Conservation (phyloP, 2,113 vertebrate genomes). For the Benitochromis conjunctus region DNA sequence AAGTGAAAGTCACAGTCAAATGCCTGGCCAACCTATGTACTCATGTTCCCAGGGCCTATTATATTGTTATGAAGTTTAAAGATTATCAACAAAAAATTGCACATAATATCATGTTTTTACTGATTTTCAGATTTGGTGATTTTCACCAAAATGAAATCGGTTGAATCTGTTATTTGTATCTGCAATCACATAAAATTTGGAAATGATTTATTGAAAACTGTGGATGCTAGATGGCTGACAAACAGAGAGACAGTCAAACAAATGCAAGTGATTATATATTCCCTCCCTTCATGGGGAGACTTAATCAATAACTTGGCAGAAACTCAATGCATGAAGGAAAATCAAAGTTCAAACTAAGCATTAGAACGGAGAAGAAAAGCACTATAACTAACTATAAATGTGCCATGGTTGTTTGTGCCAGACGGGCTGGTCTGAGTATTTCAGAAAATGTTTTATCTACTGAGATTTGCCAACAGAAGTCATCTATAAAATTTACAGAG, state of each 20-base stretch:
- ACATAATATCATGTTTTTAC: rapidly evolving
- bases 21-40: not conserved
- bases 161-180: not conserved
- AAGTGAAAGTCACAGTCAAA: not conserved
- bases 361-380: not conserved
- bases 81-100: not conserved
- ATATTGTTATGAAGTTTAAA: not conserved
- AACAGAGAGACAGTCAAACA: not conserved
- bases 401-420: not conserved
- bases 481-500: not conserved
- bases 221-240: not conserved
- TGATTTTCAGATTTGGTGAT: not conserved
- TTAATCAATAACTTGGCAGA: not conserved
- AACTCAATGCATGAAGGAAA: not conserved
- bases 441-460: not conserved
- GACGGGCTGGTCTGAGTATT: not conserved
- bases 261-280: not conserved
- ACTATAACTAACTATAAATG: not conserved
- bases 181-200: not conserved
- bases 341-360: not conserved
- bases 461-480: not conserved
- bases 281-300: not conserved
- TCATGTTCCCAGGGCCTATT: not conserved
- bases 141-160: not conserved
- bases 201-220: not conserved